Evolutionary conservation across 2,888 invertebrate species (phyloP).

Genomic region (Ethmia dodecea): DNA sequence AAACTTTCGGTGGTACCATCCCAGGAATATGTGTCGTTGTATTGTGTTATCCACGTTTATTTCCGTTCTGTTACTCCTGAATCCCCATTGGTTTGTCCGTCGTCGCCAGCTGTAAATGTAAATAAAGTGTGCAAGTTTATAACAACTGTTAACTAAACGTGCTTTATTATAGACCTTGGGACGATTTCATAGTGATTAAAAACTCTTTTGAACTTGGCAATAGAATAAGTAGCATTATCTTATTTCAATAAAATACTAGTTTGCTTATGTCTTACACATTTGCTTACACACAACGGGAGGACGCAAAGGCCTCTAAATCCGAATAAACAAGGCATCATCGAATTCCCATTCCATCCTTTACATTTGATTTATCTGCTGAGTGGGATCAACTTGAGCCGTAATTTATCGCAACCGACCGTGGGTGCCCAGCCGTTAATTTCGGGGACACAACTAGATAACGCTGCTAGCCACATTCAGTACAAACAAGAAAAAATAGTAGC

Average conservation of each 20-base stretch:
- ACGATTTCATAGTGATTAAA: constrained; percentile 2
- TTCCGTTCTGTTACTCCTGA: constrained; percentile 44
- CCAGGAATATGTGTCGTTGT: constrained; percentile 50
- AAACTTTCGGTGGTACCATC: constrained; percentile 54
- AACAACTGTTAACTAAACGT: constrained; percentile 5
- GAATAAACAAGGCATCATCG: constrained; percentile 48
- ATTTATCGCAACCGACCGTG: constrained; percentile 50
- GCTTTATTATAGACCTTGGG: constrained; percentile 2
- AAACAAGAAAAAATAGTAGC: constrained; percentile 8
- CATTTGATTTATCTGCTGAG: constrained; percentile 66
- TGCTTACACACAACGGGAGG: constrained; percentile 34
- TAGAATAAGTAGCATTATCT: too few relatives aligned
- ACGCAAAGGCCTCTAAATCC: constrained; percentile 30
- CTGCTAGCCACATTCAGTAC: constrained; percentile 36
- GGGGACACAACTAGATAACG: constrained; percentile 48
- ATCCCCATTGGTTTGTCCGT: constrained; percentile 42
- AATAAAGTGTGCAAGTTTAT: constrained; percentile 12
- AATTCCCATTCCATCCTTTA: constrained; percentile 52
- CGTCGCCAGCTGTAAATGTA: constrained; percentile 19
- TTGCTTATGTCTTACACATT: too few relatives aligned
- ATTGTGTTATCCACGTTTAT: constrained; percentile 56
- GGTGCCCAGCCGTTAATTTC: constrained; percentile 54
- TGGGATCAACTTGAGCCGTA: constrained; percentile 56
- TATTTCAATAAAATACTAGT: too few relatives aligned
- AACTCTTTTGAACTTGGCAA: too few relatives aligned